Evolutionary conservation across 2,797 vertebrate genomes (phyloP).

Genomic region (Tympanoctomys barrerae): DNA sequence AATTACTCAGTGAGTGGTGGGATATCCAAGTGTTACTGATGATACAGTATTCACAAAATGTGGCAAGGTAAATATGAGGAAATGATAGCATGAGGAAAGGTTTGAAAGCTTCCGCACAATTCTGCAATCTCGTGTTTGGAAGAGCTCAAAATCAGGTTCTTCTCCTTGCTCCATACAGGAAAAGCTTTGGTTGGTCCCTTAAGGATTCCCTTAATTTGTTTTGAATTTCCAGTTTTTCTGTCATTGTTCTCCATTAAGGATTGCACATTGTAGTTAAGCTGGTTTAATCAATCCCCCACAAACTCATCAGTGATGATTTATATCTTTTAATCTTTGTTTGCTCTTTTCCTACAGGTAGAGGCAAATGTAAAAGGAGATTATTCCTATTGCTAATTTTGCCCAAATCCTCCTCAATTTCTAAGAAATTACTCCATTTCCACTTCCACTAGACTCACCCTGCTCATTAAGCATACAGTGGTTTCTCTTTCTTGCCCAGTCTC

Average conservation of each 20-base stretch:
- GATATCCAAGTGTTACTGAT: not conserved
- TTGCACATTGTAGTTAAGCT: not conserved
- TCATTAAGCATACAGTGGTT: not conserved
- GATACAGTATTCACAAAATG: not conserved
- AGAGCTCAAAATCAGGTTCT: not conserved
- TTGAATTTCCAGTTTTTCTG: constrained; percentile 17
- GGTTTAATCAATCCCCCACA: not conserved
- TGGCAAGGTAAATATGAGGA: not conserved
- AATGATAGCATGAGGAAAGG: not conserved
- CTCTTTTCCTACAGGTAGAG: not conserved
- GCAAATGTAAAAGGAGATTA: not conserved
- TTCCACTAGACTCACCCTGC: not conserved
- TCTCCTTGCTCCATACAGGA: not conserved
- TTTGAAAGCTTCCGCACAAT: not conserved
- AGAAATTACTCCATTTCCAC: not conserved
- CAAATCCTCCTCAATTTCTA: constrained; percentile 28
- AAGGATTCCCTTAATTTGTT: not conserved
- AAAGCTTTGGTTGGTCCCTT: not conserved
- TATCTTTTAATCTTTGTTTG: not conserved
- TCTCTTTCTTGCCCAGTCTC: not conserved
- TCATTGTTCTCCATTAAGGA: not conserved
- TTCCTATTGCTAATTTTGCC: not conserved
- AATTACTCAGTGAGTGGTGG: not conserved
- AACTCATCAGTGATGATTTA: constrained; percentile 9
- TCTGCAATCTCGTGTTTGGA: not conserved